A percentile compares a stretch with the other conserved stretches of the same genome.
These are phyloP conservation scores for Parasteatoda lunata DNA, from an alignment of 2,888 invertebrate genomes.

Conservation along the genomic window DNA sequence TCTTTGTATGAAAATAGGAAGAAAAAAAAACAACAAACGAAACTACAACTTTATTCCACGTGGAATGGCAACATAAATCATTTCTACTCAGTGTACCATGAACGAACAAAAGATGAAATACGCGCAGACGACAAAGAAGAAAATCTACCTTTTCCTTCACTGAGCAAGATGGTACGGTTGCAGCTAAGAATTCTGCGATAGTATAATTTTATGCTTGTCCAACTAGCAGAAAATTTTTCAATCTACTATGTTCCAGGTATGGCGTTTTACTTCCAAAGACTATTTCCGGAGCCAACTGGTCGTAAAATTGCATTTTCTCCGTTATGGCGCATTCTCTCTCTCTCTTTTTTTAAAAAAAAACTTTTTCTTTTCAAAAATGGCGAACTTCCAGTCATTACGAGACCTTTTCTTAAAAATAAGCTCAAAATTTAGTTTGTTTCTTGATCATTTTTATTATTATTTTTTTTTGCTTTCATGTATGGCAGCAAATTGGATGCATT, in stretches of 20 bases:
- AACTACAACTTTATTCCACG: slow-evolving; percentile 64
- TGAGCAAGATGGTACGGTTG: slow-evolving; percentile 20
- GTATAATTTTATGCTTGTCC: slow-evolving; percentile 67
- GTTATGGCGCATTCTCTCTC: slow-evolving; percentile 45
- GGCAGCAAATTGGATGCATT: slow-evolving; percentile 41
- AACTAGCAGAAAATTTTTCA: slow-evolving; percentile 67
- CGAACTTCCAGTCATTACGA: slow-evolving; percentile 59
- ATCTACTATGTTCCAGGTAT: slow-evolving; percentile 50
- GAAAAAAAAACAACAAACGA: slow-evolving; percentile 31
- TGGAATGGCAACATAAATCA: slow-evolving; percentile 67
- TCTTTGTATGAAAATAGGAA: slow-evolving; percentile 7
- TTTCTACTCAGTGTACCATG: slow-evolving; percentile 56
- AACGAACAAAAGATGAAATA: slow-evolving; percentile 63
- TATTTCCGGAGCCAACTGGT: slow-evolving; percentile 64
- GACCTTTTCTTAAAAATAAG: slow-evolving; percentile 52
- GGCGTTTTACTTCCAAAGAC: slow-evolving; percentile 46
- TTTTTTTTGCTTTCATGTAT: neutral
- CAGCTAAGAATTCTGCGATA: slow-evolving; percentile 30
- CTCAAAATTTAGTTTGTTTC: slow-evolving; percentile 20
- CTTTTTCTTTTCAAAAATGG: slow-evolving; percentile 24
- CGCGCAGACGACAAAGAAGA: slow-evolving; percentile 11
- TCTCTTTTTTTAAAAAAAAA: neutral
- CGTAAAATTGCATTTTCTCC: slow-evolving; percentile 68
- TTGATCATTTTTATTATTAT: slow-evolving; percentile 11
- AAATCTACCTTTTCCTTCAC: slow-evolving; percentile 29